Conservation (phyloP, 1,140 invertebrate genomes). For the Drosophila hydei region DNA sequence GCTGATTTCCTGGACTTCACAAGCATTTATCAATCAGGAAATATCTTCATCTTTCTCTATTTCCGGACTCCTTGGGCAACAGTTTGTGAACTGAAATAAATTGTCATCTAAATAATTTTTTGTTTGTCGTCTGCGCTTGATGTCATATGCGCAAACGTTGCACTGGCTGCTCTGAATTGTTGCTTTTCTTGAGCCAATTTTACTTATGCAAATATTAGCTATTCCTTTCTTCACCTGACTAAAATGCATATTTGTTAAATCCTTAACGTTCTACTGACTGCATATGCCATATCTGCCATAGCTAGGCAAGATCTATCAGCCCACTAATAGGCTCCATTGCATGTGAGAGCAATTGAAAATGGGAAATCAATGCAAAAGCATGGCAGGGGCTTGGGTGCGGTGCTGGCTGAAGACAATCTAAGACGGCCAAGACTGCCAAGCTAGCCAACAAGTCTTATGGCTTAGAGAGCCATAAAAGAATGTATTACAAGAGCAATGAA, state of each 20-base stretch:
- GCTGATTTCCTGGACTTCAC: too few species aligned
- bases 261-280: neutral
- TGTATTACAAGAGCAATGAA: slow-evolving; percentile 47
- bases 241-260: too few species aligned
- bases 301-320: neutral
- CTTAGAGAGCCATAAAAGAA: slow-evolving; percentile 54
- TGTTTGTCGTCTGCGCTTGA: too few species aligned
- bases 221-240: too few species aligned
- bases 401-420: slow-evolving; percentile 14
- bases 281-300: neutral
- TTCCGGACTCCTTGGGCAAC: too few species aligned
- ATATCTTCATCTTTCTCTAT: too few species aligned
- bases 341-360: slow-evolving; percentile 21
- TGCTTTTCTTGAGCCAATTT: too few species aligned
- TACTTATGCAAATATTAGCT: too few species aligned
- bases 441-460: slow-evolving; percentile 30
- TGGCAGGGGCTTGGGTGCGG: slow-evolving; percentile 5
- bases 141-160: neutral
- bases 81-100: too few species aligned
- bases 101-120: too few species aligned
- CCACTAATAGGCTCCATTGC: slow-evolving; percentile 2
- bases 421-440: slow-evolving; percentile 17
- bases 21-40: too few species aligned
- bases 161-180: neutral
- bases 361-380: slow-evolving; percentile 47